Conservation (phyloP, 1,140 invertebrate genomes). For the Zaprionus ghesquierei region DNA sequence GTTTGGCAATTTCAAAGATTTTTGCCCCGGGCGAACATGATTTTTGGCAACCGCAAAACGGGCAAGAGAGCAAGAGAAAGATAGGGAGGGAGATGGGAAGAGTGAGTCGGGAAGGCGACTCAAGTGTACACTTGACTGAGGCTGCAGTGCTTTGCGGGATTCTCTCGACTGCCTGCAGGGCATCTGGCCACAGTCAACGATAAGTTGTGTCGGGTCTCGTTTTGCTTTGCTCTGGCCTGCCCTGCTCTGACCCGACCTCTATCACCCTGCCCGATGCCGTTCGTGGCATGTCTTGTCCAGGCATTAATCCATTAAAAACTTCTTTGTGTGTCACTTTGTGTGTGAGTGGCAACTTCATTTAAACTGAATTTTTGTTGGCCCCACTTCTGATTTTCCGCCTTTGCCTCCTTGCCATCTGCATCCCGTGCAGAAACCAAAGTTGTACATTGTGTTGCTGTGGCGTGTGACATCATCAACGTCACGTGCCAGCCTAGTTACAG, state of each 20-base stretch:
- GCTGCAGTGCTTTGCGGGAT: slow-evolving; percentile 6
- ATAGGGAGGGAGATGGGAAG: not conserved
- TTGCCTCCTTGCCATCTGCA: not conserved
- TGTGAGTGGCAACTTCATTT: slow-evolving; percentile 58
- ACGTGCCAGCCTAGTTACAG: slow-evolving; percentile 15
- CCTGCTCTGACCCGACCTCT: not conserved
- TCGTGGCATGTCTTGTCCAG: not conserved
- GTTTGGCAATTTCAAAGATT: slow-evolving; percentile 68
- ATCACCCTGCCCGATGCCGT: not conserved
- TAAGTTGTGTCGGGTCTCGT: not conserved
- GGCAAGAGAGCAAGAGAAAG: not conserved
- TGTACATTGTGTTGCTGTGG: slow-evolving; percentile 60
- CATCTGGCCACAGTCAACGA: slow-evolving; percentile 30
- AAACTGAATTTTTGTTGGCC: slow-evolving; percentile 47
- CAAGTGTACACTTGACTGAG: slow-evolving; percentile 25
- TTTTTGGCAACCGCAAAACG: slow-evolving; percentile 51
- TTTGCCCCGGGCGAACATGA: slow-evolving; percentile 42
- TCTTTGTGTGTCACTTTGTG: slow-evolving; percentile 36
- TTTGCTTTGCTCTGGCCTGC: not conserved
- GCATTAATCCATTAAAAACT: slow-evolving; percentile 75
- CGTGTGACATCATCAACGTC: slow-evolving; percentile 72
- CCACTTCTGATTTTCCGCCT: not conserved
- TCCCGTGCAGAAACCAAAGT: slow-evolving; percentile 48
- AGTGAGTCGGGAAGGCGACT: not conserved
- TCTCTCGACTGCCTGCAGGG: slow-evolving; percentile 24